Base-by-base conservation (phyloP, 1,140 invertebrate species). In the Oppia nitens region DNA sequence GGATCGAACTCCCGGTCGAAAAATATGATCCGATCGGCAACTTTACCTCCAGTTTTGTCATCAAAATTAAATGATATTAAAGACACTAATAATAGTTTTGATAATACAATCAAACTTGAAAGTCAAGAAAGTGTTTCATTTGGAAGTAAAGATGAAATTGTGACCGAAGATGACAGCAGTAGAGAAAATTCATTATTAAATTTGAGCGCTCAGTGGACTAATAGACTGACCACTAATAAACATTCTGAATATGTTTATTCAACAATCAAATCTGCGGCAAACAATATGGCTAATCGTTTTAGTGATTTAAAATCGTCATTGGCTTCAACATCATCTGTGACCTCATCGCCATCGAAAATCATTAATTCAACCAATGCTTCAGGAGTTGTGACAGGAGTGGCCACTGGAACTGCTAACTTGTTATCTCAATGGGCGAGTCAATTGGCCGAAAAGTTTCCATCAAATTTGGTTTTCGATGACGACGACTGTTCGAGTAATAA, bases 11-110 rank as follows among this genome's bases (percentile, higher is more conserved):
- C n/a, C 9, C 25, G 14, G 40, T n/a, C 32, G 11, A 24, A 20
- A 23, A 6, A 20, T 12, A 48, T 62, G 59, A 53, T 62, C 12
- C 49, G 61, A 6, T 65, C 63, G 45, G 57, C 57, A 11, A 66
- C 63, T 25, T 40, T 63, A 24, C 62, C 66, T 24, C 25, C 56
- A 49, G 28, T 51, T 28, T 11, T 25, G 20, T 27, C 48, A 32
- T 14, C 20, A 50, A 25, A 29, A 61, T 14, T 11, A 17, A 26
- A 12, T 55, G 52, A 54, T 2, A 54, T 49, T 29, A 14, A 45
- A 3, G 12, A 50, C 25, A 6, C 11, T 53, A 4, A 11, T 21
- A 60, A 20, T 17, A 32, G 26, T 40, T 11, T 14, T 17, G 26
- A 47, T 17, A n/a, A 51, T 52, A 25, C 29, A 56, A 60, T 32